Evolutionary conservation across 2,888 invertebrate genomes (phyloP).

Genomic region (Erebia epiphron): DNA sequence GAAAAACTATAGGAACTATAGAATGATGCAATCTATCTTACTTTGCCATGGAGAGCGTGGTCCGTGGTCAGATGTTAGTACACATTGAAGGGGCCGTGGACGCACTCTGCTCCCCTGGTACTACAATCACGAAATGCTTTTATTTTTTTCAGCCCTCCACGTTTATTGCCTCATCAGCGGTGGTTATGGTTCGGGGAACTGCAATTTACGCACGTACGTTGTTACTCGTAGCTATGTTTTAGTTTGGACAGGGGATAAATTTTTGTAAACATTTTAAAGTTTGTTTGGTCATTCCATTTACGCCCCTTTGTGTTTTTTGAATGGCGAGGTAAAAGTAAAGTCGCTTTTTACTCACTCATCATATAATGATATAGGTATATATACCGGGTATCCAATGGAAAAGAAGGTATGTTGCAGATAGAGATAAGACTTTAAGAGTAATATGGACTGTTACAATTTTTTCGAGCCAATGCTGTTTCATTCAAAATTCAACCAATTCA

Average conservation of each 20-base stretch:
- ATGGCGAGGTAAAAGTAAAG: neutral
- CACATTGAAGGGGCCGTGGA: conserved; percentile 36
- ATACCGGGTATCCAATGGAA: no score
- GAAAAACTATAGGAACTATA: neutral
- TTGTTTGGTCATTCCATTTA: conserved; percentile 11
- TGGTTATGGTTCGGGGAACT: conserved; percentile 56
- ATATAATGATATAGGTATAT: no score
- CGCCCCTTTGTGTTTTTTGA: neutral
- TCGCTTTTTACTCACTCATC: no score
- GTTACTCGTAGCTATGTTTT: conserved; percentile 29
- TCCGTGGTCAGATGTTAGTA: conserved; percentile 38
- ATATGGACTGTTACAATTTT: no score
- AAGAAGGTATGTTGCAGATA: no score
- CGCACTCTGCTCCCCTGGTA: conserved; percentile 43
- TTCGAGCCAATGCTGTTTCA: no score
- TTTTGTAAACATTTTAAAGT: conserved; percentile 10
- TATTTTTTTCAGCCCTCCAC: conserved; percentile 62
- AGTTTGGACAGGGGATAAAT: conserved; percentile 13
- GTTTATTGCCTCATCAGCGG: conserved; percentile 75
- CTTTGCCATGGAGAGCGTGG: conserved; percentile 24
- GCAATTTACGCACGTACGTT: conserved; percentile 50
- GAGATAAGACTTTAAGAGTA: no score
- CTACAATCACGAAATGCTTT: conserved; percentile 77
- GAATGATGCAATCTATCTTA: conserved; percentile 17
- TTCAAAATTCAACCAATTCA: no score